Evolutionary conservation across 1,140 invertebrate species (phyloP), one percentile per base, ranked within the genome.

Genomic region (Dinoponera quadriceps): DNA sequence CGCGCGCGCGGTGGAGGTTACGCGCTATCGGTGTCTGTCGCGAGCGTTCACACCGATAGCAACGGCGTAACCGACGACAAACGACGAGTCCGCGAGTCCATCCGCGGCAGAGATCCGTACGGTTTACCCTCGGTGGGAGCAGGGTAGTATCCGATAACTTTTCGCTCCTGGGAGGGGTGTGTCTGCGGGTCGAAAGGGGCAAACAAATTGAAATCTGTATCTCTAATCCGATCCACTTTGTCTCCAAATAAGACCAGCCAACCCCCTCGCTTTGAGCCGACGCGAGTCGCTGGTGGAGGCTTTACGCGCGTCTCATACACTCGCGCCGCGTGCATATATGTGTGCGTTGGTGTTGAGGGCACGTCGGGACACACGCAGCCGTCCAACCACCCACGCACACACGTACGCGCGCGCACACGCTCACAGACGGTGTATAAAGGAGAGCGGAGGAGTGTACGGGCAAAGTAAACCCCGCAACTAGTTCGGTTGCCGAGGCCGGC

Each of bases 141-240:
- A 29, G 80, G 33, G 51, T 14, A 57, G 54, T 71, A 65, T 49
- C 33, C 72, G 81, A 82, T 82, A 82, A 82, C 71, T 82, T 82
- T 82, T 75, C 71, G 72, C 72, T 63, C 27, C 27, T 48, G 60
- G 38, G 29, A 38, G 63, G 63, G 33, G 75, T 71, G 65, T 71
- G 65, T 57, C 49, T 68, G 51, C 81, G 72, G 65, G 57, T 75
- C 69, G 66, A 60, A 72, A 63, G 85, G 74, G 78, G 82, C 83
- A 88, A 91, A 90, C 91, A 92, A 91, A 92, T 91, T 91, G 91
- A 92, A 92, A 92, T 91, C 91, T 89, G 89, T 92, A 91, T 90
- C 91, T 88, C 86, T 92, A 91, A 92, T 92, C 91, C 90, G 90
- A 92, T 92, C 89, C 90, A 91, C 86, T 92, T 92, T 92, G 90